These are phyloP conservation scores for Trogon melanurus DNA, from an alignment of 2,113 vertebrate species.

Conservation along the genomic window DNA sequence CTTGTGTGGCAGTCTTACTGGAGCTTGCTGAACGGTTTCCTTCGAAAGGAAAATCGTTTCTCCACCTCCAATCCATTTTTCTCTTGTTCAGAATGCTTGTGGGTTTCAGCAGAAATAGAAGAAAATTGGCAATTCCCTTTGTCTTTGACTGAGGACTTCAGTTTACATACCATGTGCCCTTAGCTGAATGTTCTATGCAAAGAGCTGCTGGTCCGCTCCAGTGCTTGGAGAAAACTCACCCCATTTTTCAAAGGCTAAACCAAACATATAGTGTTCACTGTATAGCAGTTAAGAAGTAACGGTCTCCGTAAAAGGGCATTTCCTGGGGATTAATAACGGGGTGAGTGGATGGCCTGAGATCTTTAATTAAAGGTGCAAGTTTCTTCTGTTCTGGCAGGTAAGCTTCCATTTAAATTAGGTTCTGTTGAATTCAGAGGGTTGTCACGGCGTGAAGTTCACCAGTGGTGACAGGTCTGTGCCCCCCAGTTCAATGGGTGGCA, in stretches of 20 bases:
- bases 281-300: constrained; percentile 49
- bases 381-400: constrained; percentile 19
- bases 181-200: not conserved
- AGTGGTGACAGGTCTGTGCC: not conserved
- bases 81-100: not conserved
- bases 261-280: not conserved
- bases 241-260: not conserved
- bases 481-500: not conserved
- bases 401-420: constrained; percentile 37
- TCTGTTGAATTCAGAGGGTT: not conserved
- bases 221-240: not conserved
- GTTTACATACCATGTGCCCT: not conserved
- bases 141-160: not conserved
- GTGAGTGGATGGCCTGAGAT: constrained; percentile 10
- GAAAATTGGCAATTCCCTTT: not conserved
- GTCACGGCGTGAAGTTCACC: not conserved
- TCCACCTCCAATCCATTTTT: not conserved
- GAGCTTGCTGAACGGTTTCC: not conserved
- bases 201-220: not conserved
- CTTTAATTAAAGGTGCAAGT: constrained; percentile 55
- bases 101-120: not conserved
- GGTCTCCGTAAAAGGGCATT: not conserved
- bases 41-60: not conserved
- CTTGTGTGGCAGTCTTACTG: not conserved
- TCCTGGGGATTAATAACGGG: constrained; percentile 20